A percentile compares a stretch with the other conserved stretches of the same genome.
These are phyloP conservation scores for Progne subis DNA, from an alignment of 2,113 vertebrate genomes.

Conservation along the genomic window DNA sequence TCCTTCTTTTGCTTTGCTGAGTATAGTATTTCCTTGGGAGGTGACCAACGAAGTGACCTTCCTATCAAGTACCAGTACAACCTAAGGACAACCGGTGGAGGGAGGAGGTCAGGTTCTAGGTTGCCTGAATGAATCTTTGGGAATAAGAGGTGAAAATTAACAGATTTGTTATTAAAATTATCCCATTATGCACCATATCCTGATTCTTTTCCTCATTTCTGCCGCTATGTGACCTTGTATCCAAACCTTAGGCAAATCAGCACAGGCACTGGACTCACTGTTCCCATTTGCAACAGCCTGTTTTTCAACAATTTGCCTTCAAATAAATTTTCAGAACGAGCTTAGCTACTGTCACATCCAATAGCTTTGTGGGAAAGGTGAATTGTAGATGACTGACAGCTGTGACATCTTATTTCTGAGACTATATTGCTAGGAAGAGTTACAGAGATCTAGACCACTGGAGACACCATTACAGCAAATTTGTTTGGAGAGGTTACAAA, in stretches of 20 bases:
- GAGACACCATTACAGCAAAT: background rate
- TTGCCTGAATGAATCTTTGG: background rate
- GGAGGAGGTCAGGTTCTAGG: background rate
- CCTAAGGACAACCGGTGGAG: background rate
- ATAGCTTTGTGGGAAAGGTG: background rate
- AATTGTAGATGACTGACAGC: background rate
- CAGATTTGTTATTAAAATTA: background rate
- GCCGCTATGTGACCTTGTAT: conserved; percentile 2
- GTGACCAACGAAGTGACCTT: background rate
- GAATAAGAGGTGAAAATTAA: background rate
- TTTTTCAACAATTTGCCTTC: conserved; percentile 4
- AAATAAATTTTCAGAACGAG: background rate
- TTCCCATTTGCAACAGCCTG: background rate
- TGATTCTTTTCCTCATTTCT: background rate
- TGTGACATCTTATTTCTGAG: background rate
- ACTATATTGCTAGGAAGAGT: background rate
- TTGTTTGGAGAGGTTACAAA: background rate
- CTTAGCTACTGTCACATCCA: conserved; percentile 18
- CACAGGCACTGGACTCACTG: background rate
- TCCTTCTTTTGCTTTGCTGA: background rate
- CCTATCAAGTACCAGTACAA: background rate
- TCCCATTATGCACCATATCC: background rate
- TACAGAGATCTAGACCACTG: background rate
- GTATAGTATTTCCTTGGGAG: background rate
- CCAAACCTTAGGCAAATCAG: background rate